These are phyloP conservation scores for Pampusana beccarii DNA, from an alignment of 2,113 vertebrate species.

Conservation along the genomic window DNA sequence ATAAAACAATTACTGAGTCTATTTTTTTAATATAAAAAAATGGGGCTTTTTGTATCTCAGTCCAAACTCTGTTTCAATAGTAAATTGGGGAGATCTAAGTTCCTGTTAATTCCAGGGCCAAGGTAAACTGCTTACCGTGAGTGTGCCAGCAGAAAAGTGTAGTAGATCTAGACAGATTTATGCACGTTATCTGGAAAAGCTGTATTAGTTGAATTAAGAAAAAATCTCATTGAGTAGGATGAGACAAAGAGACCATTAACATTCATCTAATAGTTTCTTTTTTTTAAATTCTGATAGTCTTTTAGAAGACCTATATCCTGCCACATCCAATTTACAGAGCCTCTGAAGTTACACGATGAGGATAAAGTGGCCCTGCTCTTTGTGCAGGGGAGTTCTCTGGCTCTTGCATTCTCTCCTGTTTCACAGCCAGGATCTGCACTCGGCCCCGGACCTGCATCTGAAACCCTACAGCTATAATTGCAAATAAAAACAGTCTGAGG, in stretches of 20 bases:
- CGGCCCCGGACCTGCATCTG: neutral
- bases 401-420: neutral
- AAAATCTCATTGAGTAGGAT: neutral
- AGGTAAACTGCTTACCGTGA: neutral
- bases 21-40: neutral
- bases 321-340: neutral
- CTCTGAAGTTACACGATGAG: neutral
- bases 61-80: neutral
- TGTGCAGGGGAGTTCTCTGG: neutral
- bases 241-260: neutral
- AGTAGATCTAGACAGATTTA: neutral
- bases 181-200: neutral
- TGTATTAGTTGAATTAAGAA: neutral
- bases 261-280: neutral
- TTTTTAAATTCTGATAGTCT: neutral
- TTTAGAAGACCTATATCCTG: neutral
- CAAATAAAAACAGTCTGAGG: neutral
- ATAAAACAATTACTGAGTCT: neutral
- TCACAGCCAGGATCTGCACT: neutral
- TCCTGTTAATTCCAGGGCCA: neutral
- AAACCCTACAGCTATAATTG: neutral
- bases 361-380: neutral
- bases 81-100: neutral
- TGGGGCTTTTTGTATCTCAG: neutral
- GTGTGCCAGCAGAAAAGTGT: neutral